Percentiles rank a stretch among this genome's conserved stretches.
phyloP scores from a whole-genome alignment of 2,888 invertebrate genomes.

The Pristionchus arcanus region DNA sequence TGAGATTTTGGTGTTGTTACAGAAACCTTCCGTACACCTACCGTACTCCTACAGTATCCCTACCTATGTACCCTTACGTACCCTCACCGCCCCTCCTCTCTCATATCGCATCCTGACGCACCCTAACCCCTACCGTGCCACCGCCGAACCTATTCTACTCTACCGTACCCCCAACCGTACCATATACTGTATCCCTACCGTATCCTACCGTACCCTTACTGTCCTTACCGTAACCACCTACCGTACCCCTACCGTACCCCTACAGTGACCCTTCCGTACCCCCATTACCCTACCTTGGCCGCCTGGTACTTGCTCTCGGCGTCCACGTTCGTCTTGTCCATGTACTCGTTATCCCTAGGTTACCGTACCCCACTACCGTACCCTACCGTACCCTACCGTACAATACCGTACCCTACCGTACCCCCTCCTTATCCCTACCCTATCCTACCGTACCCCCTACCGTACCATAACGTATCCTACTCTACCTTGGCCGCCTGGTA shows the following conservation, averaged over 20 bases:
- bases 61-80: too few species aligned
- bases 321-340: constrained; percentile 15
- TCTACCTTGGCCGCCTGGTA: not conserved
- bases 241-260: too few species aligned
- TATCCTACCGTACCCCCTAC: not conserved
- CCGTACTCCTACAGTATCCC: too few species aligned
- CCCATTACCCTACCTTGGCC: not conserved
- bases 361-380: not conserved
- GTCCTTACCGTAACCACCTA: too few species aligned
- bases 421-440: not conserved
- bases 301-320: not conserved
- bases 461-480: not conserved
- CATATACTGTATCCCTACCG: too few species aligned
- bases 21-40: not conserved
- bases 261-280: too few species aligned
- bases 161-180: not conserved
- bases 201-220: too few species aligned
- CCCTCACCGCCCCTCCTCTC: too few species aligned
- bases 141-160: not conserved
- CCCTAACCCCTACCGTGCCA: too few species aligned
- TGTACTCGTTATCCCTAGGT: not conserved
- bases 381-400: not conserved
- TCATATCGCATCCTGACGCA: too few species aligned
- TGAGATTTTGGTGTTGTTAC: not conserved
- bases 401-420: not conserved